Conservation (phyloP, 2,888 invertebrate genomes). For the Micoletzkya japonica region DNA sequence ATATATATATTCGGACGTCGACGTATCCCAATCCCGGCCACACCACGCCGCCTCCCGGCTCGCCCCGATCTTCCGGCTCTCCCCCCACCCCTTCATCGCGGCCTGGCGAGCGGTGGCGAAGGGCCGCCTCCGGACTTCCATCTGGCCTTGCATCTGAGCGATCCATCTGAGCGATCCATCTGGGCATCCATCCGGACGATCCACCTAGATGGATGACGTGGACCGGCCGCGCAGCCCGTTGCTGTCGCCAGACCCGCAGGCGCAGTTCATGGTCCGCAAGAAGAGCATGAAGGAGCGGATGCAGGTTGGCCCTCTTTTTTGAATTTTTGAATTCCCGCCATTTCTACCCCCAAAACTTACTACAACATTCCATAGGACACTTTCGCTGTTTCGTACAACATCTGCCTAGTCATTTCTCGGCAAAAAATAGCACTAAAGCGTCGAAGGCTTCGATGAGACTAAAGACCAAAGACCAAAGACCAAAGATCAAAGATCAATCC, state of each 20-base stretch:
- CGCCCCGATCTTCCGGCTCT: no score
- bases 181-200: no score
- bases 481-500: not conserved
- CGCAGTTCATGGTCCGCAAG: conserved; percentile 20
- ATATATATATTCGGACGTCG: no score
- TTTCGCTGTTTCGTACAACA: not conserved
- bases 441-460: not conserved
- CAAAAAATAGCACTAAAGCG: not conserved
- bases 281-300: conserved; percentile 26
- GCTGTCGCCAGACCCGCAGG: conserved; percentile 18
- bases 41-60: no score
- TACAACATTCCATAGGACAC: not conserved
- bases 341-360: not conserved
- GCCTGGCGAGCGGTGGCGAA: no score
- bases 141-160: no score
- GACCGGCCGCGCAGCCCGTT: conserved; percentile 3
- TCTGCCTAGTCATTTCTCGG: not conserved
- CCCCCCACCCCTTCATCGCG: no score
- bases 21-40: no score
- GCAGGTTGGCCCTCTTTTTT: not conserved
- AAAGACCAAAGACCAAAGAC: not conserved
- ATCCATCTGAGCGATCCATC: no score
- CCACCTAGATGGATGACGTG: no score
- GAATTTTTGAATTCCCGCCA: not conserved
- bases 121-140: no score